A percentile compares a stretch with the other conserved stretches of the same genome.
These are phyloP conservation scores for Mythimna lalbum DNA, from an alignment of 2,888 invertebrate genomes.

Conservation along the genomic window DNA sequence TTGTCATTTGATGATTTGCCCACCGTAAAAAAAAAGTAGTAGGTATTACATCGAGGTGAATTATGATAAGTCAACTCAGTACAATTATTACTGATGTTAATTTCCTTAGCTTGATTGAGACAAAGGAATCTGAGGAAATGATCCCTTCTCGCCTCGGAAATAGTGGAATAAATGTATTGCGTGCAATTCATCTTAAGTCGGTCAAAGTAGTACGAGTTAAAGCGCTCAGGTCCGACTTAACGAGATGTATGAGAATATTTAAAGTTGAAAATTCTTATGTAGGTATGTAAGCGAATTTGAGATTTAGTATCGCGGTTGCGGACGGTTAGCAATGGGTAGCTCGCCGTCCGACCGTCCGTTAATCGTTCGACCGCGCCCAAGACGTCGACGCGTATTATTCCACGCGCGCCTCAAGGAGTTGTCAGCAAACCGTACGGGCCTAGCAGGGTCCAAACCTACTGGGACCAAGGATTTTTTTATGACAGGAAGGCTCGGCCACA, in stretches of 20 bases:
- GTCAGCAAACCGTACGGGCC: too few species aligned
- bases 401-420: too few species aligned
- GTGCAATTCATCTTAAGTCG: conserved; percentile 52
- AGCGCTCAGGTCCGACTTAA: conserved; percentile 26
- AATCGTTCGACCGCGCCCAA: too few species aligned
- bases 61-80: conserved; percentile 65
- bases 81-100: conserved; percentile 71
- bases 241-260: conserved; percentile 47
- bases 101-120: conserved; percentile 73
- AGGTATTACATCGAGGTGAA: conserved; percentile 53
- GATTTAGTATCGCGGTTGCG: not conserved
- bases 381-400: too few species aligned
- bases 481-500: too few species aligned
- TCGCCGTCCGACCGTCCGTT: too few species aligned
- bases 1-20: too few species aligned
- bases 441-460: too few species aligned
- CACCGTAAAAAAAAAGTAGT: too few species aligned
- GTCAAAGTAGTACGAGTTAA: conserved; percentile 18
- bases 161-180: conserved; percentile 55
- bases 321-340: too few species aligned
- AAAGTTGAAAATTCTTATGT: conserved; percentile 32
- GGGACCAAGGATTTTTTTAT: too few species aligned
- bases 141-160: conserved; percentile 62
- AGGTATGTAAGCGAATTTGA: conserved; percentile 17
- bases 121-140: conserved; percentile 65